Evolutionary conservation across 2,797 vertebrate species (phyloP).

Genomic region (Poeciliopsis turneri): DNA sequence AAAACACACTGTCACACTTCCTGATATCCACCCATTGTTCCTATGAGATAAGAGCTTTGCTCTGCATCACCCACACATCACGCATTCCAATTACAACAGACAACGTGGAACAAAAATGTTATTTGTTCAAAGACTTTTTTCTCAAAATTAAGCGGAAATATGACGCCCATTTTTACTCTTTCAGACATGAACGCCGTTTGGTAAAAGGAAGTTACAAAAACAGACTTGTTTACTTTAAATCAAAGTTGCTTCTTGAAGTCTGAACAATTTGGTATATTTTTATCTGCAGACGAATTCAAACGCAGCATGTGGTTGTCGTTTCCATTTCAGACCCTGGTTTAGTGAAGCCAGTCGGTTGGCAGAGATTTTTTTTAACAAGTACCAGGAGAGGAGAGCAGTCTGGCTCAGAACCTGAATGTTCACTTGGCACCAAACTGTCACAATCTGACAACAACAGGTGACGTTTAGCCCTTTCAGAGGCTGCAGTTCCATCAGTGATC

Average conservation of each 20-base stretch:
- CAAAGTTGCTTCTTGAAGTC: not conserved
- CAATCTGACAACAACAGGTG: not conserved
- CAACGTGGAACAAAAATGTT: not conserved
- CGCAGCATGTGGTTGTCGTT: not conserved
- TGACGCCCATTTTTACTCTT: not conserved
- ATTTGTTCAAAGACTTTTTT: conserved; percentile 1
- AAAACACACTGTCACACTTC: conserved; percentile 8
- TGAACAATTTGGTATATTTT: not conserved
- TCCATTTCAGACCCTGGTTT: not conserved
- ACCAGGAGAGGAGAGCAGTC: not conserved
- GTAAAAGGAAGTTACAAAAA: not conserved
- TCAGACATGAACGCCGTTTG: not conserved
- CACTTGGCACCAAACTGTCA: not conserved
- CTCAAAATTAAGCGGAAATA: not conserved
- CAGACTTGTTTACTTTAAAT: not conserved
- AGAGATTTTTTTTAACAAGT: not conserved
- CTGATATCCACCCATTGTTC: not conserved
- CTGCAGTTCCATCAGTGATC: not conserved
- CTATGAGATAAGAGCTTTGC: not conserved
- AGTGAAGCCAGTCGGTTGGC: not conserved
- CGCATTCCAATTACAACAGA: not conserved
- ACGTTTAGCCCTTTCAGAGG: not conserved
- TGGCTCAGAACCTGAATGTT: not conserved
- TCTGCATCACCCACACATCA: too few relatives aligned
- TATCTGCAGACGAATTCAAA: not conserved